Base-by-base conservation (phyloP, 2,113 vertebrate species). In the Rousettus leschenaultii region DNA sequence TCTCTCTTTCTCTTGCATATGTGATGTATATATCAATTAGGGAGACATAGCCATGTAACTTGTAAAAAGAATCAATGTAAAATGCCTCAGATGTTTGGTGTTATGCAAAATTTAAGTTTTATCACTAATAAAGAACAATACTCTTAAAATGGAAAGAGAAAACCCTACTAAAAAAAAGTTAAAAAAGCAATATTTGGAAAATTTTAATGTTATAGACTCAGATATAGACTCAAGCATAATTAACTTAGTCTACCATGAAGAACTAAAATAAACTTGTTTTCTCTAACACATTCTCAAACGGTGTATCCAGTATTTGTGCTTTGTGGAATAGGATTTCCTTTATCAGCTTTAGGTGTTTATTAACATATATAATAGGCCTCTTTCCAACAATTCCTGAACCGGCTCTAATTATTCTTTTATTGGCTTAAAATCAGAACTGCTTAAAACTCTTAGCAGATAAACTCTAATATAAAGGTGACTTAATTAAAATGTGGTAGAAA, bases 401-500 rank as follows among this genome's bases (percentile, higher is more conserved):
- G 28, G 26, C 7, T 94, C 95, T 53, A 92, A 26, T 90, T 63
- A 79, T 57, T 96, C 12, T 71, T 89, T 84, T 95, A 78, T 70
- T 96, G 68, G 28, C 38, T 89, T 91, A 70, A 95, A 83, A 66
- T 94, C 18, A 55, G 86, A 82, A 85, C 30, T 89, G 38, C 22
- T 91, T 91, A 70, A 83, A 48, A 61, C 33, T 90, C 40, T 92
- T 90, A 74, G 51, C 3, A 84, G 68, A 51, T 63, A 89, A 74
- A 89, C 3, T 82, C 24, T 38, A 40, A 40, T 51, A 70, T 57
- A 92, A 83, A 73, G 4, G 24, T 57, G 8, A 0, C 18, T 82
- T 96, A 77, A 94, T 93, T 93, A 77, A 94, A 95, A 86, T 91
- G 48, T 48, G 11, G 7, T 40, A 61, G 51, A 85, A 68, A 86